Percentiles rank a stretch among this genome's conserved stretches.
These are phyloP conservation scores for Zeugodacus cucurbitae DNA, from an alignment of 1,140 invertebrate species.

Conservation along the genomic window DNA sequence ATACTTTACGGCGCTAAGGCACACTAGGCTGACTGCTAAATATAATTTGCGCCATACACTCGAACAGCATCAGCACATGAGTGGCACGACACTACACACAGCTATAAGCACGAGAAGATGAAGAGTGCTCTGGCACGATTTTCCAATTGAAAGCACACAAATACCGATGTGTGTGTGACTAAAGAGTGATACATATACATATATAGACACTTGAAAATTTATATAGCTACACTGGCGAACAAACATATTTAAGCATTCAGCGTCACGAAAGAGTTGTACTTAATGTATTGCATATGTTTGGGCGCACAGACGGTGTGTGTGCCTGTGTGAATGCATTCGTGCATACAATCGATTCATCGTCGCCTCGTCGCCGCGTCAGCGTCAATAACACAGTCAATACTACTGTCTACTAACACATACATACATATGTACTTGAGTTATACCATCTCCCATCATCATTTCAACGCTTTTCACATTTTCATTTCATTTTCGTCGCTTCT, in stretches of 20 bases:
- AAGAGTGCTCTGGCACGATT: conserved; percentile 53
- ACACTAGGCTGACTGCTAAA: background rate
- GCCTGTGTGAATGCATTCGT: conserved; percentile 58
- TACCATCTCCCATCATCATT: background rate
- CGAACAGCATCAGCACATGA: background rate
- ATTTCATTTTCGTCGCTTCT: conserved; percentile 43
- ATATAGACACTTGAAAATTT: conserved; percentile 20
- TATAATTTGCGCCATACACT: conserved; percentile 40
- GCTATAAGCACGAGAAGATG: background rate
- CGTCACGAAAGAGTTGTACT: conserved; percentile 18
- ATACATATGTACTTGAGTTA: background rate
- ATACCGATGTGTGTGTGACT: background rate
- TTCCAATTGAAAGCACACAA: conserved; percentile 65
- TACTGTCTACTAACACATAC: background rate
- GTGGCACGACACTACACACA: background rate
- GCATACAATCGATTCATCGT: conserved; percentile 65
- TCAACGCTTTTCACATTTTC: conserved; percentile 25
- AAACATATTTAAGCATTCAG: background rate
- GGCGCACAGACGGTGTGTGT: conserved; percentile 36
- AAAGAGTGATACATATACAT: background rate
- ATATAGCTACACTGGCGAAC: background rate
- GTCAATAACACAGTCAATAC: conserved; percentile 40
- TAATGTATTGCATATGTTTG: conserved; percentile 8
- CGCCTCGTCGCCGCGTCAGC: conserved; percentile 44
- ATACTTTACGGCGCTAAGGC: conserved; percentile 33